These are phyloP conservation scores for Aphodius sticticus DNA, from an alignment of 2,888 invertebrate species.

Conservation along the genomic window DNA sequence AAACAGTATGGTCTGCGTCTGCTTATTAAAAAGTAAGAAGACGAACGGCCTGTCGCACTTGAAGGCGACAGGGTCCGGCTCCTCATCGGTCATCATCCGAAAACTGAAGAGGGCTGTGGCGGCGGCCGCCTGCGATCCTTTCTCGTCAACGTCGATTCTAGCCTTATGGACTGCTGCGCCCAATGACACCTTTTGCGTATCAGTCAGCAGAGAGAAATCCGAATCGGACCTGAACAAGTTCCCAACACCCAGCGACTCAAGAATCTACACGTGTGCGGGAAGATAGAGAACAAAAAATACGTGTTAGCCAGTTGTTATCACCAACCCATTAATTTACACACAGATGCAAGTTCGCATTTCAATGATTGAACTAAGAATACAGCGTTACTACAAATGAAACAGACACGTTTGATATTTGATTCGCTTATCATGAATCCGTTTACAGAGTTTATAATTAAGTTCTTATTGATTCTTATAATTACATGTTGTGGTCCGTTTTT, in stretches of 20 bases:
- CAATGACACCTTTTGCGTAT: slow-evolving; percentile 59
- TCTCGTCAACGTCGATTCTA: slow-evolving; percentile 83
- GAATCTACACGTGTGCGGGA: slow-evolving; percentile 52
- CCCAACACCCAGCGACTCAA: slow-evolving; percentile 65
- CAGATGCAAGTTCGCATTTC: background rate
- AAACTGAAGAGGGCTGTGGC: slow-evolving; percentile 86
- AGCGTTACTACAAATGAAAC: too few relatives aligned
- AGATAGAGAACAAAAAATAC: slow-evolving; percentile 30
- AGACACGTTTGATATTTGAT: too few relatives aligned
- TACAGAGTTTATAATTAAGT: too few relatives aligned
- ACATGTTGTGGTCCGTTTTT: too few relatives aligned
- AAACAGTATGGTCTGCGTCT: slow-evolving; percentile 71
- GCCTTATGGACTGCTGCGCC: slow-evolving; percentile 77
- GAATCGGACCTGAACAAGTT: slow-evolving; percentile 63
- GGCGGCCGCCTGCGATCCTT: slow-evolving; percentile 86
- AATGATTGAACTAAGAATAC: background rate
- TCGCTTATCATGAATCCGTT: too few relatives aligned
- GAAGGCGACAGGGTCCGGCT: slow-evolving; percentile 62
- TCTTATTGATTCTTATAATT: too few relatives aligned
- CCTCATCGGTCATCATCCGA: slow-evolving; percentile 66
- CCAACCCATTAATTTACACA: background rate
- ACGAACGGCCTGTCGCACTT: slow-evolving; percentile 86
- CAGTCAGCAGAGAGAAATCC: slow-evolving; percentile 65
- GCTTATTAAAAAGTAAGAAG: slow-evolving; percentile 79
- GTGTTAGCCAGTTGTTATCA: background rate